phyloP scores from a whole-genome alignment of 2,888 invertebrate species.

The Aethes cnicana region DNA sequence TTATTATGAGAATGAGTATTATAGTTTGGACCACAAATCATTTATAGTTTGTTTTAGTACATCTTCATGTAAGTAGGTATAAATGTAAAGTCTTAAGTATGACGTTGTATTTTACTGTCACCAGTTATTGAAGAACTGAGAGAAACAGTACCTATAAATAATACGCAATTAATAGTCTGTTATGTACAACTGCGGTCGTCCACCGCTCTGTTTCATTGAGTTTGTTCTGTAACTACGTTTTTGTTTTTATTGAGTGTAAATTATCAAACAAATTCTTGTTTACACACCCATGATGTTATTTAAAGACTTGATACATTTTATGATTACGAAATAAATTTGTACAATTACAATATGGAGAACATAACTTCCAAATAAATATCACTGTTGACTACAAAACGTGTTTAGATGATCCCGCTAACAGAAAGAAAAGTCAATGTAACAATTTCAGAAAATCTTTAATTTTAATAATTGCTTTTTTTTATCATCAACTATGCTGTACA shows the following conservation, averaged over 20 bases:
- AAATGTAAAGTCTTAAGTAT: neutral
- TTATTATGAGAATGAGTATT: constrained; percentile 46
- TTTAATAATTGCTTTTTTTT: constrained; percentile 80
- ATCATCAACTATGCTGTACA: constrained; percentile 81
- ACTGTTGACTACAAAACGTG: constrained; percentile 65
- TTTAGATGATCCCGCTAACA: constrained; percentile 35
- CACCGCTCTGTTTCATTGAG: no score
- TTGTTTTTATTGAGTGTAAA: no score
- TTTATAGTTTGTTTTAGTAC: constrained; percentile 18
- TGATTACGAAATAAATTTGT: constrained; percentile 24
- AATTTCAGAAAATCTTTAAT: constrained; percentile 80
- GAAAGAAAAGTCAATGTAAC: constrained; percentile 48
- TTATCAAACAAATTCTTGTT: no score
- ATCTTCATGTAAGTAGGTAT: constrained; percentile 1
- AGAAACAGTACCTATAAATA: no score
- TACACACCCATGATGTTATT: constrained; percentile 19
- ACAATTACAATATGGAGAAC: constrained; percentile 41
- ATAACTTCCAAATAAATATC: constrained; percentile 78
- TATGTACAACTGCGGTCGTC: no score
- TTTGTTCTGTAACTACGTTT: no score
- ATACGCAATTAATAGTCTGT: no score
- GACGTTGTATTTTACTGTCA: neutral
- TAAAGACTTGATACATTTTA: constrained; percentile 24
- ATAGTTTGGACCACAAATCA: constrained; percentile 17
- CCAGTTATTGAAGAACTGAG: neutral